Evolutionary conservation across 2,113 vertebrate species (phyloP).

Genomic region (Notothenia coriiceps): DNA sequence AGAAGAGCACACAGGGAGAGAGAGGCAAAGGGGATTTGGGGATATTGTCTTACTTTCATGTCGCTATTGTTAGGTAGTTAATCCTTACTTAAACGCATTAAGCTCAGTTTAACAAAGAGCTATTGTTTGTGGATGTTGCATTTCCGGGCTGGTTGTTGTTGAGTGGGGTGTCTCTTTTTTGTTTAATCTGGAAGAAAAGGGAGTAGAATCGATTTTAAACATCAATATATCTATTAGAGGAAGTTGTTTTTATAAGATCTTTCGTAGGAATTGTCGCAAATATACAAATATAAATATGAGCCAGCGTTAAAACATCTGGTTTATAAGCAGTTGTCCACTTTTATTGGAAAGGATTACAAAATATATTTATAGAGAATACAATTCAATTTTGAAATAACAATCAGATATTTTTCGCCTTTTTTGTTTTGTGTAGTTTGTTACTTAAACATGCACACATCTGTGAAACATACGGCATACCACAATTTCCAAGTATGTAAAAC

Average conservation of each 20-base stretch:
- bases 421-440: too few species aligned
- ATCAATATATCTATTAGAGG: neutral
- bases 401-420: too few species aligned
- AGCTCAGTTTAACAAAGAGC: constrained; percentile 44
- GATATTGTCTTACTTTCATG: constrained; percentile 64
- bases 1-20: constrained; percentile 18
- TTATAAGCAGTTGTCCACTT: too few species aligned
- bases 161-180: neutral
- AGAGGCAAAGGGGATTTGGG: constrained; percentile 64
- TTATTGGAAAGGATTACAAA: too few species aligned
- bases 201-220: neutral
- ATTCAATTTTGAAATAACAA: too few species aligned
- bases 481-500: too few species aligned
- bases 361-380: too few species aligned
- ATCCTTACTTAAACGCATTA: constrained; percentile 39
- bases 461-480: too few species aligned
- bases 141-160: constrained; percentile 5
- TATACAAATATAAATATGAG: neutral
- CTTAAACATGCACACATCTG: too few species aligned
- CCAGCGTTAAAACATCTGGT: too few species aligned
- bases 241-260: neutral
- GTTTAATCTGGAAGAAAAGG: neutral
- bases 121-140: constrained; percentile 14
- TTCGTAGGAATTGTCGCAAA: neutral
- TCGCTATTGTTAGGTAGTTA: constrained; percentile 43